Evolutionary conservation across 35 echinoderm and acorn worm species (phyloP).

Genomic region (Apostichopus californicus): DNA sequence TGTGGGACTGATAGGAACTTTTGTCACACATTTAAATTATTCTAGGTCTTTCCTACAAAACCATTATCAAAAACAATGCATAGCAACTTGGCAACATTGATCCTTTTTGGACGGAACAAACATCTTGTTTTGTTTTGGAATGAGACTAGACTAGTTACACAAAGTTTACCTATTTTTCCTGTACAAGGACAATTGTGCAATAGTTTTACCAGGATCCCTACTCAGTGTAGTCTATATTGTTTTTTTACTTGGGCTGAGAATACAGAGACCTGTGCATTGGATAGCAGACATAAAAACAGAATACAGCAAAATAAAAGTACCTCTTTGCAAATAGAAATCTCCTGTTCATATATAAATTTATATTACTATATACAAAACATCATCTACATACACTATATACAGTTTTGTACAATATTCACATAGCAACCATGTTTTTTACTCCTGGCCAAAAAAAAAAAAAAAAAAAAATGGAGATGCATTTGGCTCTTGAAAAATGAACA

Average conservation of each 20-base stretch:
- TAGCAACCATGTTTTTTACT: background rate
- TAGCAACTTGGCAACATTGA: conserved; percentile 21
- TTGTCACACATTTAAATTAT: too few relatives aligned
- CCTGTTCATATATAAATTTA: conserved; percentile 9
- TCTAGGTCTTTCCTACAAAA: background rate
- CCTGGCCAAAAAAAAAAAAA: background rate
- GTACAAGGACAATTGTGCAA: background rate
- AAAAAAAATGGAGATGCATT: background rate
- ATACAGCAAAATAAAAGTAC: conserved; percentile 54
- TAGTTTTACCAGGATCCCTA: background rate
- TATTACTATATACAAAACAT: conserved; percentile 19
- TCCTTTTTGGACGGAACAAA: background rate
- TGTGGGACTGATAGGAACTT: too few relatives aligned
- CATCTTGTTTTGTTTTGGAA: background rate
- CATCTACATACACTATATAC: conserved; percentile 25
- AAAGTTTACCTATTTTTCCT: background rate
- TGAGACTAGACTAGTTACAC: background rate
- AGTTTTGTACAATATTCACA: background rate
- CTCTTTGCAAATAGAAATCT: conserved; percentile 40
- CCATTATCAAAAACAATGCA: conserved; percentile 12
- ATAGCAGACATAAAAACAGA: conserved; percentile 27
- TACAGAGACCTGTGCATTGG: conserved; percentile 7
- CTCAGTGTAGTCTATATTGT: background rate
- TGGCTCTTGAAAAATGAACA: background rate
- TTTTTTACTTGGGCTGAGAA: background rate